Evolutionary conservation across 2,888 invertebrate species (phyloP), one percentile per base, ranked within the genome.

Genomic region (Harmothoe impar): DNA sequence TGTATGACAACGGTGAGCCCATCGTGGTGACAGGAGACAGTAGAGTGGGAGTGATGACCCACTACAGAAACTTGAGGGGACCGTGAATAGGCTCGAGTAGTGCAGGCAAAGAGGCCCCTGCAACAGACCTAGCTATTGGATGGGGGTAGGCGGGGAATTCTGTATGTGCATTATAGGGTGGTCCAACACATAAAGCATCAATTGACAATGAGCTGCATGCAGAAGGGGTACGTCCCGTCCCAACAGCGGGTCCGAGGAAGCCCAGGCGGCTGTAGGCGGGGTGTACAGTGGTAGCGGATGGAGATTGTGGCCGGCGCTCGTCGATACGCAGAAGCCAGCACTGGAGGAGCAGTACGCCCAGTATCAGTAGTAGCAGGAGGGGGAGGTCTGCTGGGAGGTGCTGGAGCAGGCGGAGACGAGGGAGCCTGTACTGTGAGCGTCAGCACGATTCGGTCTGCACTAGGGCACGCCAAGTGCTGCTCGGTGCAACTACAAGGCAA

Each of bases 321-420:
- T 77, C 77, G 77, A 77, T 77, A 77, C 31, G 31, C 31, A 31
- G 77, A 3, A 25, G 5, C 25, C 77, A 77, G 77, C 77, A 77
- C 77, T 31, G 77, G 77, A 43, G 77, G 29, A 31, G 77, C 62
- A 62, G 62, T 20, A n/a, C n/a, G n/a, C n/a, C n/a, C n/a, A n/a
- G 62, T n/a, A n/a, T 20, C 23, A 5, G 62, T 20, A 12, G n/a
- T n/a, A 62, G 62, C 62, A 62, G 62, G n/a, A 20, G 62, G 62
- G 7, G 62, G n/a, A 43, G 23, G 23, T 10, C 54, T 52, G 54
- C n/a, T n/a, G n/a, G n/a, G n/a, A n/a, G n/a, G 62, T 3, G 7
- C 62, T 20, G 62, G 62, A 62, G 62, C 23, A 62, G n/a, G n/a
- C 3, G 62, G 7, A 62, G 62, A 62, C 62, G 62, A n/a, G 62